These are phyloP conservation scores for Brachypalpus laphriformis DNA, from an alignment of 2,888 invertebrate species.

Conservation along the genomic window DNA sequence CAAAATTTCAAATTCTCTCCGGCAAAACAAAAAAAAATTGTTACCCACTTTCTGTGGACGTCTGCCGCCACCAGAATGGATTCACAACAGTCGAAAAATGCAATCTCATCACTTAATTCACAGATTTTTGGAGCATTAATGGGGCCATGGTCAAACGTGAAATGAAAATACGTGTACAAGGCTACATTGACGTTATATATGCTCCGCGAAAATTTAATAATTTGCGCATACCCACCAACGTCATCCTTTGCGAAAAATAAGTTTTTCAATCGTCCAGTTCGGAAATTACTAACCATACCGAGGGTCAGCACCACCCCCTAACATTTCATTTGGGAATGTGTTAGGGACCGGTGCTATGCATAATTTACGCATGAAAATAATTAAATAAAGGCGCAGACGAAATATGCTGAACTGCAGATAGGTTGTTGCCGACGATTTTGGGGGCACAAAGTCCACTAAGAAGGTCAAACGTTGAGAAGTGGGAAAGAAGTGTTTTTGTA, in stretches of 20 bases:
- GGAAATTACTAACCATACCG: not conserved
- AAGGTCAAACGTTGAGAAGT: not conserved
- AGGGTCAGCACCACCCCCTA: not conserved
- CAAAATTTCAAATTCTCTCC: constrained; percentile 2
- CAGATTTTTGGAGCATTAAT: constrained; percentile 37
- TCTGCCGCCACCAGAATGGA: not conserved
- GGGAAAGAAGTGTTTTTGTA: not conserved
- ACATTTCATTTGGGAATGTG: not conserved
- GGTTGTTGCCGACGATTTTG: not conserved
- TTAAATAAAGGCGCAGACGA: constrained; percentile 1
- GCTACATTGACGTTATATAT: not conserved
- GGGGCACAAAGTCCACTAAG: not conserved
- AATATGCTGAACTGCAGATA: not conserved
- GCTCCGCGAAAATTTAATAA: constrained; percentile 15
- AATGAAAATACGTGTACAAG: not conserved
- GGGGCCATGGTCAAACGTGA: constrained; percentile 16
- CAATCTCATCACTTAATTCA: constrained; percentile 58
- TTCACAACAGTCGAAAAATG: constrained; percentile 32
- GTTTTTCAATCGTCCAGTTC: not conserved
- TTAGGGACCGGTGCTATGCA: not conserved
- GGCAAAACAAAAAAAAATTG: not conserved
- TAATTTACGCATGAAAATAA: not conserved
- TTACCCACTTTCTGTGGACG: constrained; percentile 13
- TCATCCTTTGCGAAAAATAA: not conserved
- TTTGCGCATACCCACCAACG: not conserved